Base-by-base conservation (phyloP, 2,888 invertebrate genomes). In the Pelosia muscerda region DNA sequence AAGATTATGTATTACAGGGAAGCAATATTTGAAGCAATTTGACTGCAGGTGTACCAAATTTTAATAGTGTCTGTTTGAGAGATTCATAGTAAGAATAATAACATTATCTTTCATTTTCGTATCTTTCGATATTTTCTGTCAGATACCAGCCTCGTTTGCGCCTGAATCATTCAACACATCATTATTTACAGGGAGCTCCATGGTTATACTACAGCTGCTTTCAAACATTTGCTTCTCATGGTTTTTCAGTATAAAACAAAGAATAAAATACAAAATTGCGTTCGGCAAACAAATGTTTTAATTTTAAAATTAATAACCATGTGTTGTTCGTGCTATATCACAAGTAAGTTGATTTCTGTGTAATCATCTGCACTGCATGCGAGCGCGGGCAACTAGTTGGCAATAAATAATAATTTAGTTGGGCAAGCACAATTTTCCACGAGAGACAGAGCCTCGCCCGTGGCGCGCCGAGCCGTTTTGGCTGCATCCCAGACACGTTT, bases 401-500 rank as follows among this genome's bases (percentile, higher is more conserved):
- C 62, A 71, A 76, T 75, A 77, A 74, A 78, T 76, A 76, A 78
- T 57, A 72, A 66, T 77, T 79, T 81, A 73, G 74, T 79, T 74
- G 73, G 73, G 79, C 79, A 77, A 71, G 80, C 71, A 73, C 70
- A 81, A 81, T 78, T 81, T 76, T 72, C 76, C 76, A 81, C 71
- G 75, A 71, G 81, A 81, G 83, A 84, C 76, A 60, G 74, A 59
- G 71, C 83, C 81, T 77, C 65, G 75, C 73, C 72, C 74, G 81
- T 74, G 82, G 78, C 81, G 85, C 77, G 79, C 76, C 77, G 82
- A 82, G 81, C 83, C 82, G 84, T 86, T 89, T 90, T 92, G 92
- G 93, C 92, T 93, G 92, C 93, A 92, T 86, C 92, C 93, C 93
- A 93, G 89, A 87, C 94, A 94, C 94, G 94, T 93, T 91, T 91